These are phyloP conservation scores for Lithophane semibrunnea DNA, from an alignment of 2,888 invertebrate genomes.

Conservation along the genomic window DNA sequence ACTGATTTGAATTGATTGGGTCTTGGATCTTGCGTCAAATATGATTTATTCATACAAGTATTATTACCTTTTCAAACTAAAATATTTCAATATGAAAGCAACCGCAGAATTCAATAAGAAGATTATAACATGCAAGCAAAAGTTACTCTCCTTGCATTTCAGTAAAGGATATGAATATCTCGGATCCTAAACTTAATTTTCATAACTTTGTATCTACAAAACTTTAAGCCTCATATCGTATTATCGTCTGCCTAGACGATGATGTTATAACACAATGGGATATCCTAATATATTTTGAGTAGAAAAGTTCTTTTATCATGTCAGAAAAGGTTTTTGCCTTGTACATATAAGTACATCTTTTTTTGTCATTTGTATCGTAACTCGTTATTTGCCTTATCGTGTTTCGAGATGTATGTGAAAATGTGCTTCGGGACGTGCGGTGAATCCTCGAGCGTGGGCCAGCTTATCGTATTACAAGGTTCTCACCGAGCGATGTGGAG, in stretches of 20 bases:
- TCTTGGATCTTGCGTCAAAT: too few species aligned
- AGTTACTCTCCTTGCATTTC: conserved; percentile 18
- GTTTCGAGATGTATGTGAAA: conserved; percentile 69
- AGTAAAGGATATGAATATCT: conserved; percentile 12
- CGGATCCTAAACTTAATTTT: conserved; percentile 16
- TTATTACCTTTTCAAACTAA: neutral
- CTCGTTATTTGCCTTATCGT: conserved; percentile 67
- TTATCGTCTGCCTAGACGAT: conserved; percentile 11
- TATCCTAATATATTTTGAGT: conserved; percentile 3
- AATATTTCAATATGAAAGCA: neutral
- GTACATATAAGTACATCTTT: conserved; percentile 7
- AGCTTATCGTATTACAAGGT: conserved; percentile 73
- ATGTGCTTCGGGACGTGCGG: conserved; percentile 69
- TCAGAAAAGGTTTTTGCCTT: conserved; percentile 28
- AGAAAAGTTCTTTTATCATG: neutral
- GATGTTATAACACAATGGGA: neutral
- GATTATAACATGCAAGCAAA: neutral
- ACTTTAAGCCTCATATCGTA: conserved; percentile 25
- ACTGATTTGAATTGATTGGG: neutral
- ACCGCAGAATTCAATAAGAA: too few species aligned
- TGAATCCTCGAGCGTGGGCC: conserved; percentile 63
- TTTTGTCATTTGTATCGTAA: conserved; percentile 44
- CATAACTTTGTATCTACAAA: conserved; percentile 30
- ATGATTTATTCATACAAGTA: neutral
- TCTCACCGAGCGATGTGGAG: conserved; percentile 53